These are phyloP conservation scores for Etheostoma perlongum DNA, from an alignment of 2,797 vertebrate species.

Conservation along the genomic window DNA sequence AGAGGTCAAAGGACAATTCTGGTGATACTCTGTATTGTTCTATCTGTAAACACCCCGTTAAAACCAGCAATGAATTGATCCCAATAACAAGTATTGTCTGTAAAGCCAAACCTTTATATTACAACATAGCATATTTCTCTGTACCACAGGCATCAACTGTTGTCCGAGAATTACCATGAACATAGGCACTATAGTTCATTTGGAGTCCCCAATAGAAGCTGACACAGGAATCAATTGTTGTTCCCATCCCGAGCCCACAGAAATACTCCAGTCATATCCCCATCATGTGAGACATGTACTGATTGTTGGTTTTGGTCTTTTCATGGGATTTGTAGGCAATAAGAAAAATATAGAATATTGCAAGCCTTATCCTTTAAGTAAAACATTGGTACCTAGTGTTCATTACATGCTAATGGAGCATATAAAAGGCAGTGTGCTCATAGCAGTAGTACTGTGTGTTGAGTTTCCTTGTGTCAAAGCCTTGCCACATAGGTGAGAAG, in stretches of 20 bases:
- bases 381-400: neutral
- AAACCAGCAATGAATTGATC: neutral
- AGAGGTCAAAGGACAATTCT: neutral
- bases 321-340: too few species aligned
- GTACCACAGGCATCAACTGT: neutral
- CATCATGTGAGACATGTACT: neutral
- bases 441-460: slow-evolving; percentile 3
- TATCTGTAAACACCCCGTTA: neutral
- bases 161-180: neutral
- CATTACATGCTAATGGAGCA: neutral
- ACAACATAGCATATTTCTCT: neutral
- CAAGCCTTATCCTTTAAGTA: neutral
- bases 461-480: neutral
- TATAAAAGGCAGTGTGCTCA: neutral
- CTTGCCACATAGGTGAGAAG: slow-evolving; percentile 20
- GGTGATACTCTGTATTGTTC: neutral
- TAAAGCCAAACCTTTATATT: neutral
- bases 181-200: neutral
- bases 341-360: neutral
- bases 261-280: too few species aligned
- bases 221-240: too few species aligned
- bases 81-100: neutral
- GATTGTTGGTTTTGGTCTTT: neutral
- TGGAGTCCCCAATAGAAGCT: neutral
- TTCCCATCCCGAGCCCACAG: too few species aligned